Evolutionary conservation across 2,113 vertebrate genomes (phyloP).

Genomic region (Carettochelys insculpta): DNA sequence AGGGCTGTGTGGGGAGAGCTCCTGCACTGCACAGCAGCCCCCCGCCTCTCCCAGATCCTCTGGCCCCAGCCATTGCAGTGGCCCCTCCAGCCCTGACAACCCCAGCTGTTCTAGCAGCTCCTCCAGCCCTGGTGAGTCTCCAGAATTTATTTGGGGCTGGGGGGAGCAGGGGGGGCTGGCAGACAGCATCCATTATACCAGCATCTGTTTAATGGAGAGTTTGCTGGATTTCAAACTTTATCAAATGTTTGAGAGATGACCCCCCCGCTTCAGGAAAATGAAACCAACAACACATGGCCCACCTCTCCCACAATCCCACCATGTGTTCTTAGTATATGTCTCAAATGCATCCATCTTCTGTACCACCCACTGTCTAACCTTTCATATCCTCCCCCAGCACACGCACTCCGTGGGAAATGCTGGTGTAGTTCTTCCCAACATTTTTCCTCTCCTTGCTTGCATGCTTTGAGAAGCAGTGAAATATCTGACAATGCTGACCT

Average conservation of each 20-base stretch:
- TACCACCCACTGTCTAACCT: not conserved
- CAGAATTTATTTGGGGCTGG: too few species aligned
- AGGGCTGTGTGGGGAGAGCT: too few species aligned
- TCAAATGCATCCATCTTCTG: not conserved
- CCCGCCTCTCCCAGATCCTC: too few species aligned
- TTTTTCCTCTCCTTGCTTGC: not conserved
- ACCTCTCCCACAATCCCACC: not conserved
- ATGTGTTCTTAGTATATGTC: not conserved
- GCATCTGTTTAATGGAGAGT: too few species aligned
- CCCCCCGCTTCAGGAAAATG: not conserved
- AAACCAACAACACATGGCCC: not conserved
- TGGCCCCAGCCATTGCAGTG: too few species aligned
- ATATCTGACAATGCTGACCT: not conserved
- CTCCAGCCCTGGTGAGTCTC: too few species aligned
- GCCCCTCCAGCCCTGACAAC: too few species aligned
- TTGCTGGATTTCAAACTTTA: conserved; percentile 19
- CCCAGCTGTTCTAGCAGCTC: too few species aligned
- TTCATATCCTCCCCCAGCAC: not conserved
- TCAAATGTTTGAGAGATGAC: conserved; percentile 1
- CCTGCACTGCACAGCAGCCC: too few species aligned
- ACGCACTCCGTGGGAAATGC: not conserved
- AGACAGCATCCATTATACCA: too few species aligned
- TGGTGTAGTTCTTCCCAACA: not conserved
- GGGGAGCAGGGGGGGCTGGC: too few species aligned
- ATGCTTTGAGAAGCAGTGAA: not conserved